A percentile compares a stretch with the other conserved stretches of the same genome.
Evolutionary conservation across 2,888 invertebrate species (phyloP).

Genomic region (Zygothrica quintamaculata): DNA sequence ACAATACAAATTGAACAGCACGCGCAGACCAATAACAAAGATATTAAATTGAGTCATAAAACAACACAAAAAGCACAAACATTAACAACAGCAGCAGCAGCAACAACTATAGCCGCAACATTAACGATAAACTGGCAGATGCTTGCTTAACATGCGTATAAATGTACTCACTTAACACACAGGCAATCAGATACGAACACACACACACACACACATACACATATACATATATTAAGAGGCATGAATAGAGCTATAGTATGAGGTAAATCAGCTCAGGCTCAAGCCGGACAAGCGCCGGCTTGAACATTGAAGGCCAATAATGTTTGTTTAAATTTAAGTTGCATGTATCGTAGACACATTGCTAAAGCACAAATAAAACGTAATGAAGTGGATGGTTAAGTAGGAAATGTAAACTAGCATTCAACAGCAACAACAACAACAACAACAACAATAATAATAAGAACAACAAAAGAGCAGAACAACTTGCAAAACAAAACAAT

Average conservation of each 20-base stretch:
- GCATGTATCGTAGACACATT: slow-evolving; percentile 39
- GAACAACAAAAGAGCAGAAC: slow-evolving; percentile 4
- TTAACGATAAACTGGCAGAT: slow-evolving; percentile 51
- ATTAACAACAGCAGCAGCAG: slow-evolving; percentile 22
- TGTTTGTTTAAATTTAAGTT: slow-evolving; percentile 73
- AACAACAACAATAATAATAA: slow-evolving; percentile 45
- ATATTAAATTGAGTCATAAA: slow-evolving; percentile 75
- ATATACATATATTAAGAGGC: slow-evolving; percentile 15
- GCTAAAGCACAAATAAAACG: slow-evolving; percentile 70
- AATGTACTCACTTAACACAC: slow-evolving; percentile 44
- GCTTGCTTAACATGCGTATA: slow-evolving; percentile 62
- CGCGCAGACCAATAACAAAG: slow-evolving; percentile 65
- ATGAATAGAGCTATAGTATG: slow-evolving; percentile 17
- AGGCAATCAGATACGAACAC: slow-evolving; percentile 21
- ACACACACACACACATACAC: slow-evolving; percentile 11
- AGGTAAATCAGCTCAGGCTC: slow-evolving; percentile 6
- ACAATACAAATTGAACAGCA: slow-evolving; percentile 53
- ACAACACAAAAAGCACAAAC: slow-evolving; percentile 55
- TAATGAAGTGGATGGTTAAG: slow-evolving; percentile 70
- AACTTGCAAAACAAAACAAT: slow-evolving; percentile 13
- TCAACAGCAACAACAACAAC: slow-evolving; percentile 43
- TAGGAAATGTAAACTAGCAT: slow-evolving; percentile 75
- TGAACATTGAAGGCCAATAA: slow-evolving; percentile 70
- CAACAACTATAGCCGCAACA: slow-evolving; percentile 35
- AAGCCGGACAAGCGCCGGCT: slow-evolving; percentile 45